A percentile compares a stretch with the other conserved stretches of the same genome.
Evolutionary conservation across 2,113 vertebrate species (phyloP).

Genomic region (Gopherus evgoodei): DNA sequence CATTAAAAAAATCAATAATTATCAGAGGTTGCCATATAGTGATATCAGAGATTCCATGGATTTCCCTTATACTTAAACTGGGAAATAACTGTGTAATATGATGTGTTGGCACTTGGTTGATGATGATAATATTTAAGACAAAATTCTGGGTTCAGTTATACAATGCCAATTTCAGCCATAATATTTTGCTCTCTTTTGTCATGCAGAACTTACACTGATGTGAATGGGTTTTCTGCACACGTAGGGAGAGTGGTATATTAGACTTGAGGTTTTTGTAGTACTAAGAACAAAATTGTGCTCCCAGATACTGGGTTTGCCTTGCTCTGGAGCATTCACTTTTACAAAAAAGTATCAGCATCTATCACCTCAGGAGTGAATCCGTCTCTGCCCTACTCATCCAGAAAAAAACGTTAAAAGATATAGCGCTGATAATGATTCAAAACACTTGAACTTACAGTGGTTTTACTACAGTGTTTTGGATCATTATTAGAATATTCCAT

Average conservation of each 20-base stretch:
- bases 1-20: neutral
- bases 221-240: neutral
- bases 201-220: neutral
- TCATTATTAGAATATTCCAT: neutral
- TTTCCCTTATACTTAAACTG: neutral
- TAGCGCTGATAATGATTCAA: neutral
- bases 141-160: neutral
- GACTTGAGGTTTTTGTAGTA: neutral
- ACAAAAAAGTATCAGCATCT: neutral
- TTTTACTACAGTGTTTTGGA: neutral
- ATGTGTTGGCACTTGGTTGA: neutral
- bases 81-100: neutral
- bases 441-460: neutral
- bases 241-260: neutral
- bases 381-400: neutral
- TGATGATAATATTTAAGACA: neutral
- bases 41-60: neutral
- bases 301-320: neutral
- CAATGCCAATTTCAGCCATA: neutral
- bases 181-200: neutral
- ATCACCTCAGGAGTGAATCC: neutral
- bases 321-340: neutral
- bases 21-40: neutral
- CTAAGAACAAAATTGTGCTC: neutral
- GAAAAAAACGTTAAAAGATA: neutral